Base-by-base conservation (phyloP, 1,140 invertebrate genomes). In the Trichonephila clavipes region DNA sequence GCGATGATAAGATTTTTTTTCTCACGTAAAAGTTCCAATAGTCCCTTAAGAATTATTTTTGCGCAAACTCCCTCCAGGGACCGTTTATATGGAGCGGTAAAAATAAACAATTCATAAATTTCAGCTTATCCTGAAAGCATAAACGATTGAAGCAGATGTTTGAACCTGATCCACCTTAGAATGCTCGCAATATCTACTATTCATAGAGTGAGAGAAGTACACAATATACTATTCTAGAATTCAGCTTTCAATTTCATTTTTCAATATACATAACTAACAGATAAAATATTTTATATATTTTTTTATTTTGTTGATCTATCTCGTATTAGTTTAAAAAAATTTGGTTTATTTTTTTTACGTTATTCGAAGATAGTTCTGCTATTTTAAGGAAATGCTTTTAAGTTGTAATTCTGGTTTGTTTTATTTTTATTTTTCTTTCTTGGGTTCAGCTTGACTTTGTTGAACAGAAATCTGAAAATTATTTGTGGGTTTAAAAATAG, bases 51-150 rank as follows among this genome's bases (percentile, higher is more conserved):
- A 92, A 72, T 92, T 69, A 86, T 69, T 64, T 92, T 85, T 58
- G n/a, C 12, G 7, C 34, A 64, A 69, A 86, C 24, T 19, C 82
- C 40, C 90, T 69, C 90, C 14, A 59, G 51, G 40, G 90, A 59
- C 8, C 62, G 34, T 86, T 92, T 85, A 66, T 83, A 51, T 72
- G 82, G 62, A 44, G 28, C 7, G 28, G 34, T 34, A 92, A 92
- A 92, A 92, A 66, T 92, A 86, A 92, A 92, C 81, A 86, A 92
- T 92, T 92, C 90, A 86, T 85, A 92, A 92, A 92, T 92, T 92
- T 72, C 6, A 18, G n/a, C 64, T 51, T 66, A 92, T 69, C 64
- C 61, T 92, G 28, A 69, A 91, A 83, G 61, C 62, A 86, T 69
- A 86, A 90, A 44, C 81, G 82, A 58, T 66, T 92, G 62, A 86